Percentiles rank a stretch among this genome's conserved stretches.
These are phyloP conservation scores for Orthonyx spaldingii DNA, from an alignment of 2,113 vertebrate species.

Conservation along the genomic window DNA sequence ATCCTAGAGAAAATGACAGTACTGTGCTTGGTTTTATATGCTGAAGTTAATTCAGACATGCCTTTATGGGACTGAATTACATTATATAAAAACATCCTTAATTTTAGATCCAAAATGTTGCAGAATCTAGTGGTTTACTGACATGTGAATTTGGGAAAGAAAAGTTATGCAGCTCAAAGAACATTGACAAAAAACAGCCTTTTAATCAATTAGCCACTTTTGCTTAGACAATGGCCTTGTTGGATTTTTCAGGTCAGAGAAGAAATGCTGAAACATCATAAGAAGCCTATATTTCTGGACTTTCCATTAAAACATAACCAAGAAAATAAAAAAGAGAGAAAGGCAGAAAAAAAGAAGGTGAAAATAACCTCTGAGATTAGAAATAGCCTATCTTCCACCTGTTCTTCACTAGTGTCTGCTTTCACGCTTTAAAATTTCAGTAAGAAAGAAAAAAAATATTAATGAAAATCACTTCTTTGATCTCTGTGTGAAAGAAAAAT, in stretches of 20 bases:
- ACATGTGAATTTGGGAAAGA: background rate
- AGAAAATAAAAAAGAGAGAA: background rate
- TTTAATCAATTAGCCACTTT: background rate
- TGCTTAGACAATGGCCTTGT: background rate
- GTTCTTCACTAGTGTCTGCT: background rate
- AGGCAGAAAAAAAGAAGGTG: too few relatives aligned
- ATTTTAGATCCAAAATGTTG: background rate
- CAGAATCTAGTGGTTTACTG: background rate
- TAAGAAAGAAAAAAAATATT: background rate
- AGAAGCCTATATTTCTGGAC: background rate
- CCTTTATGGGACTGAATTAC: background rate
- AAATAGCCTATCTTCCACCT: background rate
- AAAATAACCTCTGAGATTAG: background rate
- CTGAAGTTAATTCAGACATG: background rate
- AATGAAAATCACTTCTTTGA: background rate
- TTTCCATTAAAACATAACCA: background rate
- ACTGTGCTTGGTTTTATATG: background rate
- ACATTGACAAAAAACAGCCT: background rate
- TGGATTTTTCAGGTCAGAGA: background rate
- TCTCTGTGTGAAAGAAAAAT: background rate
- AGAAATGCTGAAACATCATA: background rate
- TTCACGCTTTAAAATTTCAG: background rate
- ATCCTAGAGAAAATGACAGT: background rate
- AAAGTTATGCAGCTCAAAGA: background rate
- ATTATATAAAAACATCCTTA: background rate